These are phyloP conservation scores for Tinamus major DNA, from an alignment of 2,797 vertebrate genomes.

Conservation along the genomic window DNA sequence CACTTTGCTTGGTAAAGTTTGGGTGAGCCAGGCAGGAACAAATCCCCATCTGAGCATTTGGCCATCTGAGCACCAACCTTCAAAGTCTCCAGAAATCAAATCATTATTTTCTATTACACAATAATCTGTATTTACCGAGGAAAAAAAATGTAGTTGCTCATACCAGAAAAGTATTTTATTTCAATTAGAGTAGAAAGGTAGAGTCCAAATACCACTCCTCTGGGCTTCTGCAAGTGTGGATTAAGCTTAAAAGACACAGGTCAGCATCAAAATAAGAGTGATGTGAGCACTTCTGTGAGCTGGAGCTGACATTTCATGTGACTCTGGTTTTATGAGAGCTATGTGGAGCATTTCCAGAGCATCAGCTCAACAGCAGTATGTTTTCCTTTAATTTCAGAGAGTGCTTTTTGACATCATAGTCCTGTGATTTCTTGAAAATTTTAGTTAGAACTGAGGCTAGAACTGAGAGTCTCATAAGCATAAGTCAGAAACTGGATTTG, in stretches of 20 bases:
- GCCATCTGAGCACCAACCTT: background rate
- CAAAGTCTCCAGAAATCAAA: background rate
- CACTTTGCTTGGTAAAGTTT: background rate
- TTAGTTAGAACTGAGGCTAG: constrained; percentile 55
- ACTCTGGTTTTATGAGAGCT: constrained; percentile 39
- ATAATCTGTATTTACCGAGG: background rate
- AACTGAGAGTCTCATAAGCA: constrained; percentile 59
- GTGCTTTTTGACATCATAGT: constrained; percentile 38
- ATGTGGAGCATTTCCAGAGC: constrained; percentile 37
- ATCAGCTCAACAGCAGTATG: constrained; percentile 22
- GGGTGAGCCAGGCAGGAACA: background rate
- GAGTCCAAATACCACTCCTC: background rate
- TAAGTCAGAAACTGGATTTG: constrained; percentile 69
- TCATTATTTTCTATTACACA: background rate
- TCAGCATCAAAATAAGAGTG: constrained; percentile 25
- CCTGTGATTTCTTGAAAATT: constrained; percentile 46
- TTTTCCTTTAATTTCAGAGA: constrained; percentile 66
- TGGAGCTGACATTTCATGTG: constrained; percentile 32
- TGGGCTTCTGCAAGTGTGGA: constrained; percentile 5
- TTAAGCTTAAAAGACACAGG: constrained; percentile 57
- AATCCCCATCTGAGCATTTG: background rate
- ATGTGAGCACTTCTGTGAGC: constrained; percentile 31
- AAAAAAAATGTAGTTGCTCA: background rate
- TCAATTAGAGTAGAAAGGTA: background rate
- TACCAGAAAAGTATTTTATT: background rate